Base-by-base conservation (phyloP, 35 echinoderm and acorn worm genomes). In the Lytechinus variegatus region DNA sequence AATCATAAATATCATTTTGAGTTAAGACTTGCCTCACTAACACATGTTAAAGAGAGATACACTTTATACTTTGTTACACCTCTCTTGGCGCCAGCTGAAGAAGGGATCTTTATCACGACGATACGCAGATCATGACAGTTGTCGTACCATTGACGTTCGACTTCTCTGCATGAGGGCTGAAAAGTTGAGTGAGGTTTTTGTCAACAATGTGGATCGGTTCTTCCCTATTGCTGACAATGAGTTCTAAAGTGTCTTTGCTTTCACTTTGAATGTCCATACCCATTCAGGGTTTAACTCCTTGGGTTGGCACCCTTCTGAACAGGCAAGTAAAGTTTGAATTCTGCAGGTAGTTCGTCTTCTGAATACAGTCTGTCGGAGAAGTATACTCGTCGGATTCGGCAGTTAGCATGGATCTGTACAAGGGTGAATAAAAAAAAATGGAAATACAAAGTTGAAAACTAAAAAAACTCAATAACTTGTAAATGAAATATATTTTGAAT, bases 251-350 rank as follows among this genome's bases (percentile, higher is more conserved):
- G 66, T 79, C 21, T 71, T 79, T 79, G 66, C n/a, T 79, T 79
- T 79, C 66, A 79, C 66, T 79, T 79, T 79, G 19, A 14, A 79
- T 79, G 66, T 79, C 21, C 61, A 71, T 29, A 29, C 24, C 29
- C 88, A 52, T 52, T 52, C 29, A 2, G 33, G 88, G 88, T 90
- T 90, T 54, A 90, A 33, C 11, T 90, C 88, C 87, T 94, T 19
- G 2, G 54, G 6, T 51, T 88, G 52, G 27, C 0, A 52, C 14
- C 4, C 52, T 97, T 97, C 92, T 98, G 97, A 21, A 98, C 97
- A 54, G 97, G 97, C 95, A 98, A 97, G 95, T 98, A 98, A 53
- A 98, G 96, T 93, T 98, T 98, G 66, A 98, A 98, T 96, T 98
- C 97, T 95, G 96, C 97, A 9, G 97, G 97, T 51, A 98, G 95